These are phyloP conservation scores for Hipposideros larvatus DNA, from an alignment of 2,797 vertebrate genomes.

Conservation along the genomic window DNA sequence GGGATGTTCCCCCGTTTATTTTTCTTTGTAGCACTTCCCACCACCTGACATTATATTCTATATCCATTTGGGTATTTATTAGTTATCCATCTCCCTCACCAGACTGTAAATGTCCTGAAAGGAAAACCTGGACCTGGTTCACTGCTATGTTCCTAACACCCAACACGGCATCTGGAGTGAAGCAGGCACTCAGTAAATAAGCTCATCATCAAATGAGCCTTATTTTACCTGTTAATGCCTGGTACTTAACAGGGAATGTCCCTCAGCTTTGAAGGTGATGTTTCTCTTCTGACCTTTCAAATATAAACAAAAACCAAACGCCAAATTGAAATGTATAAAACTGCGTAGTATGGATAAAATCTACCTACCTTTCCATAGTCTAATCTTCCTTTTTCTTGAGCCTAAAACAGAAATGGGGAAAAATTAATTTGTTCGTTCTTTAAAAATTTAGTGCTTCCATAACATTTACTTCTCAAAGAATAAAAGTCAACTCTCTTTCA, in stretches of 20 bases:
- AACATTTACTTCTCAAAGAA: conserved; percentile 62
- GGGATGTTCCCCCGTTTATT: background rate
- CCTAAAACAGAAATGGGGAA: conserved; percentile 89
- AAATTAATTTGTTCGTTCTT: conserved; percentile 65
- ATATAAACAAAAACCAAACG: conserved; percentile 36
- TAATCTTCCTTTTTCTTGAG: conserved; percentile 90
- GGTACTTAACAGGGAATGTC: conserved; percentile 1
- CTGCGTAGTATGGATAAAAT: background rate
- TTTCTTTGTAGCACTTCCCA: background rate
- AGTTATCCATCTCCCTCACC: background rate
- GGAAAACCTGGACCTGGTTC: background rate
- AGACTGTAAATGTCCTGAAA: conserved; percentile 17
- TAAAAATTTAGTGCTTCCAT: conserved; percentile 52
- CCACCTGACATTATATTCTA: background rate
- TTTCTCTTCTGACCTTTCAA: conserved; percentile 52
- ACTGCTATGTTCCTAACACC: background rate
- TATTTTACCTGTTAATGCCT: background rate
- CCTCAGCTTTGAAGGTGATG: conserved; percentile 20
- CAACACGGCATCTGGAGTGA: background rate
- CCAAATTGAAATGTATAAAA: background rate
- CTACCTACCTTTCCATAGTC: conserved; percentile 94
- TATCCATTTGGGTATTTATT: conserved; percentile 1
- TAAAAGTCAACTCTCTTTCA: conserved; percentile 61
- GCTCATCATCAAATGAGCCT: background rate
- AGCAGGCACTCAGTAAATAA: background rate